A percentile compares a stretch with the other conserved stretches of the same genome.
phyloP scores from a whole-genome alignment of 2,888 invertebrate genomes.

The Autographa pulchrina region DNA sequence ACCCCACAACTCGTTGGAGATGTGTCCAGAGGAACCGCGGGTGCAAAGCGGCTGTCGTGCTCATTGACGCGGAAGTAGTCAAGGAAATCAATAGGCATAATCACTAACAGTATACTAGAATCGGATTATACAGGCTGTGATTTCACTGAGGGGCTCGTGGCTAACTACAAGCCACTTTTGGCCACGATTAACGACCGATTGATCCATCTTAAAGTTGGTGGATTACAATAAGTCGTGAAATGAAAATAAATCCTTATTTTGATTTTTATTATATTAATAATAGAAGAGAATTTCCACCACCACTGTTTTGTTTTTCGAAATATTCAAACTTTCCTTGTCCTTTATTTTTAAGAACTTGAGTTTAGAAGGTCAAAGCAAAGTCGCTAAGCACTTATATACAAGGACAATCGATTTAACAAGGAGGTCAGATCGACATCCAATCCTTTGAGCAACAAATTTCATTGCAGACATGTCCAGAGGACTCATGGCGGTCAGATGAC shows the following conservation, averaged over 20 bases:
- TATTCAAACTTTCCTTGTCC: not conserved
- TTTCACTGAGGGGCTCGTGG: too few relatives aligned
- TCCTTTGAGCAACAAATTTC: not conserved
- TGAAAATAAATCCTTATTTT: too few relatives aligned
- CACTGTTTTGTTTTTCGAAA: not conserved
- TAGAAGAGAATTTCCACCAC: too few relatives aligned
- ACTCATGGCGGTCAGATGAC: too few relatives aligned
- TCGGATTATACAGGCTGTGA: not conserved
- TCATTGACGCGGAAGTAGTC: not conserved
- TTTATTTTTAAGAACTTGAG: slow-evolving; percentile 15
- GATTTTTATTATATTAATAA: too few relatives aligned
- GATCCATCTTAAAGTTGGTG: too few relatives aligned
- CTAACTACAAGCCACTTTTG: too few relatives aligned
- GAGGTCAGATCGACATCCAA: not conserved
- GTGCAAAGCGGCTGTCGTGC: not conserved
- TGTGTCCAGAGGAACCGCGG: slow-evolving; percentile 32
- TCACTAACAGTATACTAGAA: not conserved
- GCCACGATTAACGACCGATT: too few relatives aligned
- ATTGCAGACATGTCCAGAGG: too few relatives aligned
- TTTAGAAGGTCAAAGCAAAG: slow-evolving; percentile 30
- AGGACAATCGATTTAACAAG: slow-evolving; percentile 27
- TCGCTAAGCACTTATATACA: slow-evolving; percentile 18
- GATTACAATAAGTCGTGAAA: too few relatives aligned
- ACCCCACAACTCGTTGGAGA: slow-evolving; percentile 34
- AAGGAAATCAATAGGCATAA: not conserved